Percentiles rank a stretch among this genome's conserved stretches.
Conservation (phyloP, 1,140 invertebrate species). For the Nixonia krombeini region DNA sequence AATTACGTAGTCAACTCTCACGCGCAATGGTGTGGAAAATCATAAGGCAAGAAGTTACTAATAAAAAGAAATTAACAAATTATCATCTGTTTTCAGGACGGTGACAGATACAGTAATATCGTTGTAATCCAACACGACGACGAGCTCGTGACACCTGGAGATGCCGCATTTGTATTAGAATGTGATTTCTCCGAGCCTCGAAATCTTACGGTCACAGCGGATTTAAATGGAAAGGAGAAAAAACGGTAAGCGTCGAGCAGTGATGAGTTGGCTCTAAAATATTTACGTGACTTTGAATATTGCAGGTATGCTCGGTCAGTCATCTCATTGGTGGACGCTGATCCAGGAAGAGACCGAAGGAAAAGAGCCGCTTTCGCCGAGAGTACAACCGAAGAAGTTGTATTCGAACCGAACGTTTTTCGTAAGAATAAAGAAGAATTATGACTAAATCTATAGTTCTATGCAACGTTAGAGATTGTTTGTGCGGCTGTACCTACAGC, state of each 20-base stretch:
- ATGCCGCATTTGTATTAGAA: conserved; percentile 76
- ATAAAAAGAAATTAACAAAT: too few relatives aligned
- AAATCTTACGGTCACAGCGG: conserved; percentile 71
- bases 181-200: conserved; percentile 74
- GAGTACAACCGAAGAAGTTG: conserved; percentile 41
- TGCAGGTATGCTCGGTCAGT: conserved; percentile 42
- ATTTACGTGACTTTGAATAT: background rate
- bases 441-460: conserved; percentile 10
- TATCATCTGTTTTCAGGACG: conserved; percentile 66
- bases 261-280: conserved; percentile 45
- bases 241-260: too few relatives aligned
- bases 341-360: conserved; percentile 48
- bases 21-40: background rate
- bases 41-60: background rate
- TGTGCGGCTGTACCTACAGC: too few relatives aligned
- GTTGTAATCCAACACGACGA: conserved; percentile 77
- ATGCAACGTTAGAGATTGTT: too few relatives aligned
- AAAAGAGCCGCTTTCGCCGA: conserved; percentile 43
- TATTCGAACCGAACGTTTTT: conserved; percentile 38
- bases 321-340: conserved; percentile 52
- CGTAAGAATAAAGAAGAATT: conserved; percentile 47
- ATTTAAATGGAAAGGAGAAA: conserved; percentile 63
- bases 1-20: background rate
- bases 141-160: conserved; percentile 76
- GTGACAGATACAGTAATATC: conserved; percentile 73